A percentile compares a stretch with the other conserved stretches of the same genome.
Conservation (phyloP, 1,140 invertebrate species). For the Penaeus vannamei region DNA sequence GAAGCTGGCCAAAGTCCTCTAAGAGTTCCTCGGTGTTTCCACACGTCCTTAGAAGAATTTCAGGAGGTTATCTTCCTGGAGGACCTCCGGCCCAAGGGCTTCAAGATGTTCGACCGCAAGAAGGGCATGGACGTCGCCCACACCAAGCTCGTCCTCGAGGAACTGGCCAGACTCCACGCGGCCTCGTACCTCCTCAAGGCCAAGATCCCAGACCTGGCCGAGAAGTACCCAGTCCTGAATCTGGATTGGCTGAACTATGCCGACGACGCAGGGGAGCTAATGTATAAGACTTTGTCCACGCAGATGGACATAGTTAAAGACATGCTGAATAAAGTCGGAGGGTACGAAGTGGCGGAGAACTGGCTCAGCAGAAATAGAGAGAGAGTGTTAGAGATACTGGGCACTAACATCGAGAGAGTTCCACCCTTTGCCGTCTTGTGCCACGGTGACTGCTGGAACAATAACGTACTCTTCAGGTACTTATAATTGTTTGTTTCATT, state of each 20-base stretch:
- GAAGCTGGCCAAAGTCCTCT: not conserved
- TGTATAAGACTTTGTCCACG: not conserved
- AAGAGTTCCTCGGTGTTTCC: not conserved
- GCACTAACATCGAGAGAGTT: not conserved
- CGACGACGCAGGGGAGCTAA: not conserved
- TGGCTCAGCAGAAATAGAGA: slow-evolving; percentile 4
- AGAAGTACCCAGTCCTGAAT: slow-evolving; percentile 10
- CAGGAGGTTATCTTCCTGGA: slow-evolving; percentile 19
- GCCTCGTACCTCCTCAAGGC: slow-evolving; percentile 27
- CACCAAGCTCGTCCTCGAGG: slow-evolving; percentile 12
- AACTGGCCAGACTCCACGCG: slow-evolving; percentile 45
- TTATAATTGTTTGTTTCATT: not conserved
- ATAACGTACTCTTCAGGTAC: slow-evolving; percentile 27
- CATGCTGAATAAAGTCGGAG: not conserved
- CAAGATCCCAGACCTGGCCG: not conserved
- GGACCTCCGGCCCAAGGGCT: slow-evolving; percentile 35
- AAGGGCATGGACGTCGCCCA: slow-evolving; percentile 26
- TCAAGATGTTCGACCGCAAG: slow-evolving; percentile 4
- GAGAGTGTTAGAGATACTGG: not conserved
- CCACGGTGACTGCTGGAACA: slow-evolving; percentile 13
- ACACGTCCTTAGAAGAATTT: not conserved
- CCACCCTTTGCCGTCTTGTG: not conserved
- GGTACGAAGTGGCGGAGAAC: slow-evolving; percentile 9
- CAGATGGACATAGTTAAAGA: not conserved
- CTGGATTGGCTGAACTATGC: slow-evolving; percentile 22